A percentile compares a stretch with the other conserved stretches of the same genome.
phyloP scores from a whole-genome alignment of 2,113 vertebrate species.

The Petroica traversi region DNA sequence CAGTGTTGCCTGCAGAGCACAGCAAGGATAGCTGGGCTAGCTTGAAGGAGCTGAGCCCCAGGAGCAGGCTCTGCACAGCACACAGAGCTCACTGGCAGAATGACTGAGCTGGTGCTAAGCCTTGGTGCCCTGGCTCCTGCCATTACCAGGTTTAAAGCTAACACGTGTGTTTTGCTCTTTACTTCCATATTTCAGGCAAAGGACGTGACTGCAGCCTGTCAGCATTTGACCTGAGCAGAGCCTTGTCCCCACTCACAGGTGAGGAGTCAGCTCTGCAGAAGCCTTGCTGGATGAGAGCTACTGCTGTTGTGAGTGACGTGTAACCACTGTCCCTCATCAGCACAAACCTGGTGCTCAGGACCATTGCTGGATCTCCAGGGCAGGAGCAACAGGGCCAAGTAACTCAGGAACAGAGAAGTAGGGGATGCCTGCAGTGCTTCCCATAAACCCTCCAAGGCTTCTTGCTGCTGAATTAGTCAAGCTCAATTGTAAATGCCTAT shows the following conservation, averaged over 20 bases:
- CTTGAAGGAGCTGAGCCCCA: not conserved
- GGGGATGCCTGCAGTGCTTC: not conserved
- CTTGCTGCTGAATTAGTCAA: not conserved
- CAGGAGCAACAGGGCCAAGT: not conserved
- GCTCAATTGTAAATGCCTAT: not conserved
- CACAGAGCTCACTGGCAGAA: fast-evolving
- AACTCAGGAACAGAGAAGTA: not conserved
- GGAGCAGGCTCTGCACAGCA: not conserved
- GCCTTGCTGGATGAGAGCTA: not conserved
- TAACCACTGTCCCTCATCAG: not conserved
- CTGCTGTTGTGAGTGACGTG: not conserved
- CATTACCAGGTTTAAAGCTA: not conserved
- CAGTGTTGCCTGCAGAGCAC: not conserved
- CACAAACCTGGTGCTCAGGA: not conserved
- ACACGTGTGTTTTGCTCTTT: not conserved
- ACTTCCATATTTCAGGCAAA: not conserved
- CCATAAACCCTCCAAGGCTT: not conserved
- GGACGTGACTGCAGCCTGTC: not conserved
- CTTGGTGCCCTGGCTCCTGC: not conserved
- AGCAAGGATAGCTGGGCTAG: not conserved
- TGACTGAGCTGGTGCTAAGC: not conserved
- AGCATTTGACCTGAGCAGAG: not conserved
- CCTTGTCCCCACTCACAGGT: not conserved
- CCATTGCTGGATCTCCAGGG: fast-evolving
- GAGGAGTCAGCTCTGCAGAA: not conserved